Conservation (phyloP, 2,888 invertebrate genomes). For the Priapulus caudatus region DNA sequence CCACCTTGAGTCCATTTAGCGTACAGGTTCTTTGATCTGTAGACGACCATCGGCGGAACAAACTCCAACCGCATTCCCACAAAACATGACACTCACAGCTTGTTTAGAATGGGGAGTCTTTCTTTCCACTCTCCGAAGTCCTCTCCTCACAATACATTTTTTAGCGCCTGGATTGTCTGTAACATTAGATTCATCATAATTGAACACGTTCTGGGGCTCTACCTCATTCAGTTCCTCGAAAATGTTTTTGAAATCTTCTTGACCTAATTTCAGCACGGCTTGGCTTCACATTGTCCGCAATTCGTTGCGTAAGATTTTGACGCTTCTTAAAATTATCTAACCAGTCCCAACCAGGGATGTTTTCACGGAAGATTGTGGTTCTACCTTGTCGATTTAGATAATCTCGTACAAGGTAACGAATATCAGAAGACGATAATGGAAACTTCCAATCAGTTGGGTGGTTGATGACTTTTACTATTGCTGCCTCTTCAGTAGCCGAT, state of each 20-base stretch:
- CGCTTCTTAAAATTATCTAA: no score
- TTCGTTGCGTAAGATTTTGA: constrained; percentile 9
- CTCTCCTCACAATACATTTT: constrained; percentile 25
- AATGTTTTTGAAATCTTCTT: constrained; percentile 8
- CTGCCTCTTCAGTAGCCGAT: no score
- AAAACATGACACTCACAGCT: constrained; percentile 34
- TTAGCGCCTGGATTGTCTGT: constrained; percentile 32
- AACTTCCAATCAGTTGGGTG: no score
- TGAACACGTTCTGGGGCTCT: constrained; percentile 25
- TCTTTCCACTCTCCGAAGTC: constrained; percentile 33
- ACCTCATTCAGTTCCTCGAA: constrained; percentile 4
- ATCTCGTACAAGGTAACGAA: no score
- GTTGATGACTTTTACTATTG: no score
- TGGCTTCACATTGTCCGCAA: constrained; percentile 10
- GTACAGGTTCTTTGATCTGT: constrained; percentile 37
- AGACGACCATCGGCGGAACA: constrained; percentile 37
- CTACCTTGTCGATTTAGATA: no score
- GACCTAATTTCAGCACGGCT: constrained; percentile 10
- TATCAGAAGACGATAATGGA: no score
- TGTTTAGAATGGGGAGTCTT: constrained; percentile 33
- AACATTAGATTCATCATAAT: constrained; percentile 35
- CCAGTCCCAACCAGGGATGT: no score
- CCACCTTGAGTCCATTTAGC: constrained; percentile 37
- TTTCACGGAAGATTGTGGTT: no score
- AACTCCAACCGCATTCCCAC: constrained; percentile 34